Conservation (phyloP, 2,888 invertebrate genomes). For the Saturnia pavonia region DNA sequence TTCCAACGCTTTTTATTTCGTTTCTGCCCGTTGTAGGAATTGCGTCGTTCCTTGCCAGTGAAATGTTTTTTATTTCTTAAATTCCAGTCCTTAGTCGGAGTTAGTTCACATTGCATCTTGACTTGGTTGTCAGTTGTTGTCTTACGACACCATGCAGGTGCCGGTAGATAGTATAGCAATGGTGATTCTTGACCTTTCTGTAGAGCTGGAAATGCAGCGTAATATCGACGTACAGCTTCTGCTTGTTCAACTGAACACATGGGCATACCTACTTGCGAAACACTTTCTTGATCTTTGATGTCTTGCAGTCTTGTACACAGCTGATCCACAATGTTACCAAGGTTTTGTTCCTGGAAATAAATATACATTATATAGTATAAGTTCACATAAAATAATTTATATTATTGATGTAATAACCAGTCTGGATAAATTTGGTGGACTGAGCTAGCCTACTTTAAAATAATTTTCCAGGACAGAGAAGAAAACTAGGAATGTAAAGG, state of each 20-base stretch:
- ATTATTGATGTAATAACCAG: neutral
- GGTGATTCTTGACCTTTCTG: slow-evolving; percentile 77
- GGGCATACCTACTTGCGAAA: slow-evolving; percentile 77
- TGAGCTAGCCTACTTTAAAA: neutral
- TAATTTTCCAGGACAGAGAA: neutral
- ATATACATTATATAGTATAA: slow-evolving; percentile 14
- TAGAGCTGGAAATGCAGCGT: slow-evolving; percentile 89
- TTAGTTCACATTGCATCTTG: slow-evolving; percentile 72
- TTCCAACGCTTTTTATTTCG: slow-evolving; percentile 65
- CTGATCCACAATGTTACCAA: slow-evolving; percentile 92
- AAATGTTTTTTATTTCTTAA: slow-evolving; percentile 61
- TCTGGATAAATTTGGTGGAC: neutral
- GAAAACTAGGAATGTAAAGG: neutral
- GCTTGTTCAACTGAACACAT: slow-evolving; percentile 77
- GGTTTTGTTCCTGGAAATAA: slow-evolving; percentile 87
- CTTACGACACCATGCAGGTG: slow-evolving; percentile 74
- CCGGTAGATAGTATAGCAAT: slow-evolving; percentile 70
- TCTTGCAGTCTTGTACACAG: slow-evolving; percentile 89
- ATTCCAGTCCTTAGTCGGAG: slow-evolving; percentile 65
- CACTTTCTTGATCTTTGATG: slow-evolving; percentile 77
- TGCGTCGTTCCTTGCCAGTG: slow-evolving; percentile 70
- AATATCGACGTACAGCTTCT: slow-evolving; percentile 88
- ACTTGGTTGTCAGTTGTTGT: slow-evolving; percentile 49
- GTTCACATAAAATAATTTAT: neutral
- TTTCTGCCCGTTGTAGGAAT: slow-evolving; percentile 69